Base-by-base conservation (phyloP, 2,113 vertebrate species). In the Entosphenus tridentatus region DNA sequence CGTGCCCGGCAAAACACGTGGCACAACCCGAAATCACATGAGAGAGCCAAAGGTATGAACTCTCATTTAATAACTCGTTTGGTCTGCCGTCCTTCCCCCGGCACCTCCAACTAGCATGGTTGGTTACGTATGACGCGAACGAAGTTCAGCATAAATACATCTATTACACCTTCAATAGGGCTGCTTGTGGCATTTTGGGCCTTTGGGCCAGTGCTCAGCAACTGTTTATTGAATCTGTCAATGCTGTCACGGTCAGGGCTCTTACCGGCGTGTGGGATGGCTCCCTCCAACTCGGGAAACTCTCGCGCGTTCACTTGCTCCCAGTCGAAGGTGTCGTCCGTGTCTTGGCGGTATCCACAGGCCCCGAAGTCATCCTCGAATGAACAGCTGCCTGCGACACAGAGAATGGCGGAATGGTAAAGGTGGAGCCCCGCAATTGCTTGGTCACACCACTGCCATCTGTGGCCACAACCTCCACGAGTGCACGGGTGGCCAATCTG, bases 301-400 rank as follows among this genome's bases (percentile, higher is more conserved):
- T 65, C 62, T 21, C 21, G n/a, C n/a, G 62, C 62, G 10, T 65
- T 65, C 62, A 65, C 62, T 21, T 65, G 62, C 62, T 65, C 62
- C 62, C 62, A 65, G 21, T 65, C 21, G n/a, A n/a, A 65, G 21
- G n/a, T 21, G 21, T n/a, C 62, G n/a, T 65, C 62, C 62, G 62
- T 16, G n/a, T 65, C 62, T 65, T 16, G 62, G n/a, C 62, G 62
- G 62, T 65, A 65, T 21, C 62, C 62, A 10, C 62, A 65, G 62
- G 8, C 21, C 21, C 62, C 62, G 10, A 65, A 65, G 62, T 65
- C 62, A 16, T 65, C 62, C 21, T 65, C 62, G 11, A 65, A 65
- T 16, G 62, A 16, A 65, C 62, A 65, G 21, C 62, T 65, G n/a
- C 62, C 62, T 65, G 62, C 62, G 10, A 65, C 6, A 39, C 39